Evolutionary conservation across 2,113 vertebrate species (phyloP).

Genomic region (Podarcis cretensis): DNA sequence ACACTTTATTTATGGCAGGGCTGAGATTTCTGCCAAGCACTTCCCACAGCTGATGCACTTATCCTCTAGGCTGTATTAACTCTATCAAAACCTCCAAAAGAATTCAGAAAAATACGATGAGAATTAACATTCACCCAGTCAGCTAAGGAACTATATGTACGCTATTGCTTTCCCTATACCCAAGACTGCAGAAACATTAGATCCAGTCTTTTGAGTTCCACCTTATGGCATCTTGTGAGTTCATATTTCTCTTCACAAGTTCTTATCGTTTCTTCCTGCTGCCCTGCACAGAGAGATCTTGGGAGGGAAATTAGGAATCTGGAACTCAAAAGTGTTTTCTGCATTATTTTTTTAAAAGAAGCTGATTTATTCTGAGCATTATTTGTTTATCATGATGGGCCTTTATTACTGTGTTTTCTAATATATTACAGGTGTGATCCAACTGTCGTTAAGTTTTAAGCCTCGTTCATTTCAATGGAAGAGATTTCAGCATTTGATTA

Average conservation of each 20-base stretch:
- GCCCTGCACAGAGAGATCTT: fast-evolving
- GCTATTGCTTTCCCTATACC: too few species aligned
- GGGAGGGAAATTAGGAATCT: neutral
- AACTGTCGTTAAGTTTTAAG: neutral
- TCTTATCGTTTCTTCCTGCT: neutral
- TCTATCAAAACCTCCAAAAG: neutral
- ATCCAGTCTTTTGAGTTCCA: neutral
- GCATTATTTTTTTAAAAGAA: neutral
- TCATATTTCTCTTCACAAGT: neutral
- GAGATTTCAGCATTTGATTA: neutral
- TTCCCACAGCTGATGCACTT: too few species aligned
- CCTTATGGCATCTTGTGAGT: neutral
- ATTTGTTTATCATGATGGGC: neutral
- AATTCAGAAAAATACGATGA: neutral
- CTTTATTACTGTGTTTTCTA: neutral
- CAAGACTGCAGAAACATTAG: neutral
- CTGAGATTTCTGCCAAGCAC: too few species aligned
- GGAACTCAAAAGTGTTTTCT: neutral
- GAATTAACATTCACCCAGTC: neutral
- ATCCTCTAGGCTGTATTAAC: too few species aligned
- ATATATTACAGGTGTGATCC: neutral
- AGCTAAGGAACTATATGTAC: neutral
- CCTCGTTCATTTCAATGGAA: neutral
- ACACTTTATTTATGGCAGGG: too few species aligned
- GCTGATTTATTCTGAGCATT: neutral